Evolutionary conservation across 2,888 invertebrate species (phyloP).

Genomic region (Cyclophora albipunctata): DNA sequence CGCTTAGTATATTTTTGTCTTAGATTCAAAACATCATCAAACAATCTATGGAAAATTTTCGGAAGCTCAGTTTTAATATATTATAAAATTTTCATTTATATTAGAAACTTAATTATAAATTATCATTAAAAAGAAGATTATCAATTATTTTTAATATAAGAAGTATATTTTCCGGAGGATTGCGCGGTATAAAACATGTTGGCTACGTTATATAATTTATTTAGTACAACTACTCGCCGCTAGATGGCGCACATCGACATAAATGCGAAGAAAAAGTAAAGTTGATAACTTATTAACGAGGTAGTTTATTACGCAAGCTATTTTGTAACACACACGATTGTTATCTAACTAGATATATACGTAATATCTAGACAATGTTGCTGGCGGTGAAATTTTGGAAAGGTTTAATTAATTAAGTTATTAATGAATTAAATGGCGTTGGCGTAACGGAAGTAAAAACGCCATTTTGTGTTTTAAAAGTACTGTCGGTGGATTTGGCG

Average conservation of each 20-base stretch:
- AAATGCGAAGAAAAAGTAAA: constrained; percentile 3
- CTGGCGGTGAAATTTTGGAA: neutral
- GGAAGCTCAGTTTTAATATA: neutral
- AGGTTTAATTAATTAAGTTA: too few relatives aligned
- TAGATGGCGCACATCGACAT: constrained; percentile 33
- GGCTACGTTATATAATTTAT: neutral
- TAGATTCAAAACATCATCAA: constrained; percentile 34
- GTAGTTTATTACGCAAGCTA: constrained; percentile 14
- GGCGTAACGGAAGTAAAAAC: too few relatives aligned
- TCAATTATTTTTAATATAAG: too few relatives aligned
- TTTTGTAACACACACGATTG: constrained; percentile 17
- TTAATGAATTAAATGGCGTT: too few relatives aligned
- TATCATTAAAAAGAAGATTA: too few relatives aligned
- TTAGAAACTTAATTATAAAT: neutral
- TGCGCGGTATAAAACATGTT: too few relatives aligned
- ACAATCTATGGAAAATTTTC: constrained; percentile 32
- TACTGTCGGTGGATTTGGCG: neutral
- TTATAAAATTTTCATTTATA: constrained; percentile 7
- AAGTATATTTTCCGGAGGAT: too few relatives aligned
- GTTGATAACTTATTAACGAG: constrained; percentile 8
- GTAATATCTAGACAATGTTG: constrained; percentile 10
- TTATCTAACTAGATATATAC: constrained; percentile 18
- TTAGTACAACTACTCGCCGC: constrained; percentile 28
- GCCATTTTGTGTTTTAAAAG: neutral
- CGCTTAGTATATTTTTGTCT: neutral